Evolutionary conservation across 1,140 invertebrate genomes (phyloP).

Genomic region (Drosophila micromelanica): DNA sequence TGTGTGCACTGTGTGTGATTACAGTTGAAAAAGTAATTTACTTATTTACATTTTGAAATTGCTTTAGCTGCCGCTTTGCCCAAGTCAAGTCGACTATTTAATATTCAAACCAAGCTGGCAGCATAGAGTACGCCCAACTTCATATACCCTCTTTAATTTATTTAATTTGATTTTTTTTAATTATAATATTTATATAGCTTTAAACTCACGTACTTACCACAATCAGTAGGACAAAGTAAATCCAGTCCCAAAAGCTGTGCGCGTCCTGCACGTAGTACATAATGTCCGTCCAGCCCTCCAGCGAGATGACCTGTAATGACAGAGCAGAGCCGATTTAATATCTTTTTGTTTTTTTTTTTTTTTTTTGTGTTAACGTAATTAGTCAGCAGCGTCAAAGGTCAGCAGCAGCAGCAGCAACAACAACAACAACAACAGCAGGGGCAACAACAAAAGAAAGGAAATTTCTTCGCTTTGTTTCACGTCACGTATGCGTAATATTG

Average conservation of each 20-base stretch:
- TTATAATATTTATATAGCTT: no score
- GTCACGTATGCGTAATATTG: constrained; percentile 71
- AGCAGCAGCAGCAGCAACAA: constrained; percentile 2
- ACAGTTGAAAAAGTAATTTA: constrained; percentile 69
- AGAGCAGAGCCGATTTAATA: background rate
- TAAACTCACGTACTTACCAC: constrained; percentile 91
- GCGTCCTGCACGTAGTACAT: constrained; percentile 98
- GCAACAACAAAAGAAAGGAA: background rate
- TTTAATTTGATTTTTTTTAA: no score
- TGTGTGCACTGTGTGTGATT: constrained; percentile 40
- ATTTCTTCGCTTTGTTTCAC: constrained; percentile 42
- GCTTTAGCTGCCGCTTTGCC: constrained; percentile 38
- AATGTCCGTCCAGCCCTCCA: constrained; percentile 99
- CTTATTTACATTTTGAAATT: constrained; percentile 75
- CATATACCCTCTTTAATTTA: no score
- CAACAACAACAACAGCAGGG: background rate
- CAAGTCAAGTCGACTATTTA: constrained; percentile 2
- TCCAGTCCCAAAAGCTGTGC: constrained; percentile 99
- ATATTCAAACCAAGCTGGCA: background rate
- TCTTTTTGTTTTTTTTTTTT: no score
- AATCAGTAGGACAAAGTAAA: constrained; percentile 99
- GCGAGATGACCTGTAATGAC: constrained; percentile 90
- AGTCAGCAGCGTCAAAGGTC: constrained; percentile 18
- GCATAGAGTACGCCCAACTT: background rate
- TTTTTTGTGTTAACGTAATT: constrained; percentile 45